phyloP scores from a whole-genome alignment of 2,797 vertebrate genomes.

The Anolis apletophallus region DNA sequence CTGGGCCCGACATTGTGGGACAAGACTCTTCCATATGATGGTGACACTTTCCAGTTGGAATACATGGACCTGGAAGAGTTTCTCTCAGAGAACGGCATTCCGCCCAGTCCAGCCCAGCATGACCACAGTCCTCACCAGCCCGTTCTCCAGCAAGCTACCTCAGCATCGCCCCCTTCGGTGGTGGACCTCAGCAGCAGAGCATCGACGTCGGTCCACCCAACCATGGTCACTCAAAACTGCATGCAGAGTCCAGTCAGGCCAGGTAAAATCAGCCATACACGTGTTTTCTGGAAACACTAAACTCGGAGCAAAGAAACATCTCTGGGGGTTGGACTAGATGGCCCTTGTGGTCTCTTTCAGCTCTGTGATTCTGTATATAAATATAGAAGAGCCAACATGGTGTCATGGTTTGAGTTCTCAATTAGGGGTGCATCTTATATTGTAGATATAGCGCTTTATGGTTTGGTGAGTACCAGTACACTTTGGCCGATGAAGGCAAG shows the following conservation, averaged over 20 bases:
- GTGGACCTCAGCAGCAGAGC: conserved; percentile 92
- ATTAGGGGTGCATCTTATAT: too few relatives aligned
- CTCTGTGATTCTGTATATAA: too few relatives aligned
- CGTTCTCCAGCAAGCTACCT: conserved; percentile 80
- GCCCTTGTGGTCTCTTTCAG: too few relatives aligned
- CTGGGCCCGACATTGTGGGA: conserved; percentile 97
- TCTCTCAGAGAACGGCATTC: conserved; percentile 96
- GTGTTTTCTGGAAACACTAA: conserved; percentile 17
- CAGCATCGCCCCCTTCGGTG: conserved; percentile 84
- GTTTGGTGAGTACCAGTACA: too few relatives aligned
- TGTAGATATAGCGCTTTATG: too few relatives aligned
- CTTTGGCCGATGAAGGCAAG: too few relatives aligned
- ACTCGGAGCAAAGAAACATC: neutral
- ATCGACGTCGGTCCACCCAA: conserved; percentile 85
- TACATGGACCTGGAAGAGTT: conserved; percentile 99
- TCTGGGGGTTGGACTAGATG: too few relatives aligned
- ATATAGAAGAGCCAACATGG: too few relatives aligned
- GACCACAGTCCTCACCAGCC: conserved; percentile 83
- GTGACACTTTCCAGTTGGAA: conserved; percentile 97
- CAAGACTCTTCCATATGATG: conserved; percentile 97
- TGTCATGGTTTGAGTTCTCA: too few relatives aligned
- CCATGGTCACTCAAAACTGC: conserved; percentile 86
- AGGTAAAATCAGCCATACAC: conserved; percentile 80
- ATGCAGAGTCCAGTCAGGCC: conserved; percentile 87
- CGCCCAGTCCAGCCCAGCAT: conserved; percentile 87